Evolutionary conservation across 1,140 invertebrate genomes (phyloP), one percentile per base, ranked within the genome.

Genomic region (Xylocopa sonorina): DNA sequence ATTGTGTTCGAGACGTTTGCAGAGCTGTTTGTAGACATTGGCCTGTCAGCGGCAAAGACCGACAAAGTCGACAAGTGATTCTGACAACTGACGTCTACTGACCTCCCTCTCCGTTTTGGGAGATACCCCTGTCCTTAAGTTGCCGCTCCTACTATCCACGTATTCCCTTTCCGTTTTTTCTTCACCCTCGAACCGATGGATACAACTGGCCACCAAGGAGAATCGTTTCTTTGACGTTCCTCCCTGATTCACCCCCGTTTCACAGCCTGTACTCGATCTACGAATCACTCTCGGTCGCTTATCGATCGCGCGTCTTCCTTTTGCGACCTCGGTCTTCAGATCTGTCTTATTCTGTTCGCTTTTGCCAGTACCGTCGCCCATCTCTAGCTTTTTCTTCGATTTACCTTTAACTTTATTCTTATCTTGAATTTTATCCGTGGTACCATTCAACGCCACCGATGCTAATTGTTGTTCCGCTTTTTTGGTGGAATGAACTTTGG

Each of bases 11-110:
- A 46, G 18, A 14, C 34, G 38, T 69, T 72, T 82, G 84, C 16
- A n/a, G 87, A 92, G 91, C 89, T 90, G 90, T 91, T 92, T 91
- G 90, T 91, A 92, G 90, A 92, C 90, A 92, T 92, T 91, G 90
- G 89, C 74, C 80, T 87, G 81, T 86, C 87, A 85, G 84, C 38
- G 67, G 71, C 64, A 62, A 78, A 80, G 78, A 79, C 81, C 73
- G 80, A 83, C 83, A 86, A 77, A 82, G 76, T 82, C 80, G 79
- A 75, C 69, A 84, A 48, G 69, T 53, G 41, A 50, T 60, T 64
- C 76, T 76, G 82, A 72, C 83, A 76, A 84, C 71, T 60, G 66
- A 80, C 71, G 57, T 85, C 64, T 86, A 92, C 92, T 93, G 92
- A 93, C 92, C 92, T 93, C 92, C 91, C 91, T 90, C 77, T 93